Conservation (phyloP, 2,888 invertebrate species). For the Phymatocera aterrima region DNA sequence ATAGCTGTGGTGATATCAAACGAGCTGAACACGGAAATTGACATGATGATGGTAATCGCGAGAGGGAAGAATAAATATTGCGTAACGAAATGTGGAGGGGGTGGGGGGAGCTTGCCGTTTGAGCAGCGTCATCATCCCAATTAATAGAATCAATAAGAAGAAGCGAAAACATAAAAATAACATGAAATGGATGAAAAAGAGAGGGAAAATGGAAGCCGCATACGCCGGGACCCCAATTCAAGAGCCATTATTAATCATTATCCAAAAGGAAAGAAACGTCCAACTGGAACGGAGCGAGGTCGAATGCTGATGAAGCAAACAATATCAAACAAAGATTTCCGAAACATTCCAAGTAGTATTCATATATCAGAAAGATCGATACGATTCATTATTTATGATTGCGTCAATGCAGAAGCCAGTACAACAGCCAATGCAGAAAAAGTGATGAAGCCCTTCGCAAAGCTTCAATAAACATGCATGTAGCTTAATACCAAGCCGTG, state of each 20-base stretch:
- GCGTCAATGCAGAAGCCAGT: neutral
- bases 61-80: neutral
- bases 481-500: neutral
- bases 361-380: neutral
- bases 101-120: neutral
- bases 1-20: neutral
- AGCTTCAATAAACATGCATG: constrained; percentile 5
- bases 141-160: no score
- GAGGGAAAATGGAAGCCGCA: neutral
- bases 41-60: neutral
- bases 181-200: neutral
- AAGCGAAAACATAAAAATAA: neutral
- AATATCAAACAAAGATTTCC: neutral
- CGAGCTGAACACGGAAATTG: neutral
- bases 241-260: neutral
- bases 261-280: neutral
- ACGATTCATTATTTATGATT: neutral
- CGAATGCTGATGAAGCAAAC: neutral
- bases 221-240: neutral
- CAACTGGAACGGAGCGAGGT: neutral
- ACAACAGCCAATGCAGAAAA: neutral
- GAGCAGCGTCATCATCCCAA: no score
- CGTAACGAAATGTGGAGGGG: no score
- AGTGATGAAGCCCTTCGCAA: neutral
- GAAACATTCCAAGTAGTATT: neutral